Evolutionary conservation across 2,797 vertebrate species (phyloP), one percentile per base, ranked within the genome.

Genomic region (Taenioides sp.): DNA sequence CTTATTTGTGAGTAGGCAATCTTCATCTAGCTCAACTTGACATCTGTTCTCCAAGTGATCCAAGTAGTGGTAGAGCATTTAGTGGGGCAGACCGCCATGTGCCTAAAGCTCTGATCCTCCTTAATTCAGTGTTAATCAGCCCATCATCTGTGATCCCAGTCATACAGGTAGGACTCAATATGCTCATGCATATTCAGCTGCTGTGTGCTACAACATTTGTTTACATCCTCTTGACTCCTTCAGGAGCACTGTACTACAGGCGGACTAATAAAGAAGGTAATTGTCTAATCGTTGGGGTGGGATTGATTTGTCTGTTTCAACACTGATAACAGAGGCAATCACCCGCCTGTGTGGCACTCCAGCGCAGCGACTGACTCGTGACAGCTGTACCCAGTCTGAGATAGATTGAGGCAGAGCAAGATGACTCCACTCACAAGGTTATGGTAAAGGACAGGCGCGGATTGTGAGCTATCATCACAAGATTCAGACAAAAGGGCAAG

Each of bases 281-380:
- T 91, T 92, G 90, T 91, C 63, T 81, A 79, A 76, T 85, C 83
- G 86, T 87, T 86, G 40, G 77, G 82, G 77, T 49, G 65, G 86
- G 88, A 91, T 89, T 90, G 91, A 92, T 92, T 92, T 87, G 90
- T 87, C 90, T 92, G 91, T 90, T 92, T 87, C 81, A 83, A 87
- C 87, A 85, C 87, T 90, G 91, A 93, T 92, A 93, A 92, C 89
- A 81, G 80, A 86, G 85, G 85, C 86, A 92, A 91, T 92, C 88
- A 90, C 89, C 85, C 84, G 70, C 72, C 69, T 77, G 1, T 20
- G 25, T 22, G 25, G 57, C 22, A 63, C 78, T 73, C 71, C 17
- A 55, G 70, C 28, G 25, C 59, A 73, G 59, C 69, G n/a, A 31
- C 80, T 82, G 78, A 76, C 76, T 74, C 79, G 64, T 77, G 80